phyloP scores from a whole-genome alignment of 2,888 invertebrate species.

The Noctua comes region DNA sequence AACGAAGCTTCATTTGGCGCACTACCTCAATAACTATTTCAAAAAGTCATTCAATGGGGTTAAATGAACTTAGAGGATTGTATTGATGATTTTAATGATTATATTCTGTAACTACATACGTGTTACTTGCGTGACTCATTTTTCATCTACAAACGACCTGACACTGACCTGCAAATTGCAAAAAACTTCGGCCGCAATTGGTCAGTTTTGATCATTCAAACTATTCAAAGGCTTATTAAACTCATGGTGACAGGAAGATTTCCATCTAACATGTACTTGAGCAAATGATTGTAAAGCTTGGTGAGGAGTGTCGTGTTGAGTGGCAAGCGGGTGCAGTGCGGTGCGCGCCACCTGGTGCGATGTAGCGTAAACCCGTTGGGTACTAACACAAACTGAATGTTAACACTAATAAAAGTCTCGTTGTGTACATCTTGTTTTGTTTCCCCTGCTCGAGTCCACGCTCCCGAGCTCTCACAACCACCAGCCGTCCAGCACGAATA shows the following conservation, averaged over 20 bases:
- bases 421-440: conserved; percentile 58
- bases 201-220: not conserved
- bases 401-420: conserved; percentile 80
- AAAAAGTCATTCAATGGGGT: no score
- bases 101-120: no score
- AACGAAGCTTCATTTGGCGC: not conserved
- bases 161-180: no score
- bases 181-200: not conserved
- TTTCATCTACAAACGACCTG: no score
- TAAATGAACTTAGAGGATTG: no score
- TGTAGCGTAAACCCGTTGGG: conserved; percentile 58
- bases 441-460: not conserved
- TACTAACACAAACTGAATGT: conserved; percentile 68
- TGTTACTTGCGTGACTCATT: no score
- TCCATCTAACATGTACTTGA: not conserved
- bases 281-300: not conserved
- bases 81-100: no score
- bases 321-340: not conserved
- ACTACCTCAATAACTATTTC: not conserved
- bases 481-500: not conserved
- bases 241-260: not conserved
- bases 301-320: not conserved
- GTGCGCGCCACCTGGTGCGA: conserved; percentile 65
- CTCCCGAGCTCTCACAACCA: not conserved
- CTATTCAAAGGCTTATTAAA: not conserved